Percentiles rank a stretch among this genome's conserved stretches.
Evolutionary conservation across 1,140 invertebrate genomes (phyloP).

Genomic region (Neodiprion virginianus): DNA sequence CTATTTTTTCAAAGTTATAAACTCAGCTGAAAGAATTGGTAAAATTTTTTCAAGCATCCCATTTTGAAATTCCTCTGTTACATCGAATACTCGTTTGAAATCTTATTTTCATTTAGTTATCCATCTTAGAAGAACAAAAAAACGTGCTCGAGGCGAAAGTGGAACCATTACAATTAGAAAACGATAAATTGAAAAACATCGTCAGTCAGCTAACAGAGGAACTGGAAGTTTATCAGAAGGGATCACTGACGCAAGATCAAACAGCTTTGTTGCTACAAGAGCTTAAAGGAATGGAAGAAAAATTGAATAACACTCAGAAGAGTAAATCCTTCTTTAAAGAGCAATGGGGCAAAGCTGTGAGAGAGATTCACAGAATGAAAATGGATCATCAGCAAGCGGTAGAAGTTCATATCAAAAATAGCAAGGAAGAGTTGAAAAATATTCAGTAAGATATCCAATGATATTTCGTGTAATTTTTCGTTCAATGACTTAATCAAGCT

Average conservation of each 20-base stretch:
- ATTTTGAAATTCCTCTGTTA: slow-evolving; percentile 13
- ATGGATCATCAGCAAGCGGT: slow-evolving; percentile 55
- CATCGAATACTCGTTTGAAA: slow-evolving; percentile 21
- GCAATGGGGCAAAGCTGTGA: slow-evolving; percentile 64
- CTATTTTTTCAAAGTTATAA: not conserved
- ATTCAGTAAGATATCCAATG: slow-evolving; percentile 41
- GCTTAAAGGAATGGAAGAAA: slow-evolving; percentile 65
- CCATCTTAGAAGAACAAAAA: slow-evolving; percentile 48
- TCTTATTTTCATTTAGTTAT: slow-evolving; percentile 34
- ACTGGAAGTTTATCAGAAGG: slow-evolving; percentile 52
- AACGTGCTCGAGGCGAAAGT: slow-evolving; percentile 45
- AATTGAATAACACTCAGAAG: slow-evolving; percentile 60
- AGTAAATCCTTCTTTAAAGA: slow-evolving; percentile 68
- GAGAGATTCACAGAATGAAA: slow-evolving; percentile 64
- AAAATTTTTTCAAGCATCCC: not conserved
- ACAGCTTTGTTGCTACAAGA: slow-evolving; percentile 57
- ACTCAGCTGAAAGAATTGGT: not conserved
- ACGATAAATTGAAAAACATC: slow-evolving; percentile 51
- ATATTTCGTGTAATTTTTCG: slow-evolving; percentile 21
- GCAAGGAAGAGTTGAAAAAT: slow-evolving; percentile 56
- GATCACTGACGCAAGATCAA: slow-evolving; percentile 56
- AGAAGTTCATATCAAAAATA: slow-evolving; percentile 56
- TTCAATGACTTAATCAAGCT: not conserved
- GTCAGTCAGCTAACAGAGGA: slow-evolving; percentile 51
- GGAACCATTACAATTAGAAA: slow-evolving; percentile 51